Conservation (phyloP, 2,797 vertebrate genomes). For the Rhinoraja longicauda region DNA sequence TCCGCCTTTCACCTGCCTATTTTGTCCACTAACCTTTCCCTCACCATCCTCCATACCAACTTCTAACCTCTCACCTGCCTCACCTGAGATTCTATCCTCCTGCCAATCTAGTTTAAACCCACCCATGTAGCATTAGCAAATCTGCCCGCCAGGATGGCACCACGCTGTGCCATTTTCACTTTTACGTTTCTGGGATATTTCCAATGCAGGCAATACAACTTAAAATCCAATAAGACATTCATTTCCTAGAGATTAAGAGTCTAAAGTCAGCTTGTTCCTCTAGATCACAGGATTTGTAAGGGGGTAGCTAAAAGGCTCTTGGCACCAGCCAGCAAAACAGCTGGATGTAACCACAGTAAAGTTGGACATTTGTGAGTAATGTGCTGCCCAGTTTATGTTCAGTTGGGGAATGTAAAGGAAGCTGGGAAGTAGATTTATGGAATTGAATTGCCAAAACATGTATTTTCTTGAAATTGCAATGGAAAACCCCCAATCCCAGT, state of each 20-base stretch:
- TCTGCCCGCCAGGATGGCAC: no score
- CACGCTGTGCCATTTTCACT: background rate
- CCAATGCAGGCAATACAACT: background rate
- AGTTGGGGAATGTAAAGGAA: background rate
- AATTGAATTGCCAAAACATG: background rate
- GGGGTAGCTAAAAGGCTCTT: background rate
- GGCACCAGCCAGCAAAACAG: background rate
- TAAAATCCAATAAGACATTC: background rate
- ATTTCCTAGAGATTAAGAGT: background rate
- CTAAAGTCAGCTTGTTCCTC: background rate
- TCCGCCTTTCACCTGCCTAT: no score
- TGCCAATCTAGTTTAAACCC: no score
- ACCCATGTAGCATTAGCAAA: no score
- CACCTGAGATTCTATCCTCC: no score
- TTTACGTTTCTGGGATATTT: background rate
- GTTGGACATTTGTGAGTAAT: background rate
- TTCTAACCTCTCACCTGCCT: no score
- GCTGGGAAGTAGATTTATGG: background rate
- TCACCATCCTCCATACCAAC: no score
- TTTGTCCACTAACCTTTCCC: no score
- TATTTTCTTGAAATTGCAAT: background rate
- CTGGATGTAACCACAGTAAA: background rate
- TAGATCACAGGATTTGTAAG: background rate
- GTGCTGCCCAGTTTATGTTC: background rate
- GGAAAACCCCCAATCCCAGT: background rate